Percentiles rank a stretch among this genome's conserved stretches.
Conservation (phyloP, 2,888 invertebrate species). For the Agrochola macilenta region DNA sequence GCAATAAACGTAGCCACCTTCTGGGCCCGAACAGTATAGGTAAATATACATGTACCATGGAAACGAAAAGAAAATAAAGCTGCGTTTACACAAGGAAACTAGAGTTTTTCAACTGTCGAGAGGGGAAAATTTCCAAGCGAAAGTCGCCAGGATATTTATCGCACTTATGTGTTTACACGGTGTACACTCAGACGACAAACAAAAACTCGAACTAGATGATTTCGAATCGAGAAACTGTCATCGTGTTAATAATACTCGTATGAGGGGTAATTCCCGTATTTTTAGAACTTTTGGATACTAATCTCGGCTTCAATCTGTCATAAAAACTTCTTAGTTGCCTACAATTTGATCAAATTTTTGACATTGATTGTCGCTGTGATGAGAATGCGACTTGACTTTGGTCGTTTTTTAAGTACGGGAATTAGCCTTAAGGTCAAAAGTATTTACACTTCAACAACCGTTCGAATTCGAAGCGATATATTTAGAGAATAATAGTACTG, state of each 20-base stretch:
- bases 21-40: background rate
- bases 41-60: background rate
- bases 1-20: background rate
- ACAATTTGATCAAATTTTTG: background rate
- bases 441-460: too few relatives aligned
- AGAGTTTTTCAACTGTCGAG: too few relatives aligned
- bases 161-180: background rate
- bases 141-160: background rate
- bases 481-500: background rate
- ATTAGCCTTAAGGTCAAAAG: too few relatives aligned
- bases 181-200: too few relatives aligned
- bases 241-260: background rate
- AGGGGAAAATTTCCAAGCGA: background rate
- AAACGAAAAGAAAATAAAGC: background rate
- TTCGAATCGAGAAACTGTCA: background rate
- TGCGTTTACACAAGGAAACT: background rate
- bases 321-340: background rate
- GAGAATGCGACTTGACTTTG: background rate
- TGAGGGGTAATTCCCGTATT: background rate
- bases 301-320: background rate
- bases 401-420: too few relatives aligned
- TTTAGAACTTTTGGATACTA: background rate
- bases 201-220: background rate
- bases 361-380: background rate
- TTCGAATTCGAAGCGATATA: slow-evolving; percentile 13